Base-by-base conservation (phyloP, 1,140 invertebrate species). In the Phymorhynchus buccinoides region DNA sequence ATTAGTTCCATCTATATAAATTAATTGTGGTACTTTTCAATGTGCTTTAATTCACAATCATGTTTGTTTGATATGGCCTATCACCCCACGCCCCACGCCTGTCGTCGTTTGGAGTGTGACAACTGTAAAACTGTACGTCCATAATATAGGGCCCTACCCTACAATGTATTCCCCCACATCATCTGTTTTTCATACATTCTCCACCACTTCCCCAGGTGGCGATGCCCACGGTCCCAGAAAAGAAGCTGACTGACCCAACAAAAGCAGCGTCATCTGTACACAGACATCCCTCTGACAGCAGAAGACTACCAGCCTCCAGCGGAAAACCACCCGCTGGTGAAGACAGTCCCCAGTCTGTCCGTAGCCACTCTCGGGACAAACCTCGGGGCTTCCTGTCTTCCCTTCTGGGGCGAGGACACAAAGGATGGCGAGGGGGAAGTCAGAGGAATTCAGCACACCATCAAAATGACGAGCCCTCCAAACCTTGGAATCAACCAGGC, bases 321-420 rank as follows among this genome's bases (percentile, higher is more conserved):
- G n/a, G 22, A 27, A 4, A 62, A 4, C 37, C 73, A 22, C 73
- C 6, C 6, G n/a, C 1, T 32, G 6, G 6, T 35, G 9, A 71
- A 35, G 7, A 7, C 7, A 32, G 7, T 37, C 68, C 68, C 35
- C 6, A 32, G 4, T 37, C 30, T 0, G n/a, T 32, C 68, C 32
- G 18, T 3, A n/a, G 7, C 35, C 37, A 41, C 6, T 27, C 73
- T 62, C 56, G 56, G 22, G 56, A 27, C 77, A 79, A 79, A 32
- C 18, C 77, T 4, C 77, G 77, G 3, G 77, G 77, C 32, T 56
- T 79, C 35, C 77, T 79, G n/a, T n/a, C 42, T 3, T 79, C 77
- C 22, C 44, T 79, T 16, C 30, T 48, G 77, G 77, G 27, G 32
- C 77, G 77, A 48, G 77, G 77, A 18, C 18, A n/a, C 42, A 79